Evolutionary conservation across 2,797 vertebrate species (phyloP), one percentile per base, ranked within the genome.

Genomic region (Eulemur coronatus): DNA sequence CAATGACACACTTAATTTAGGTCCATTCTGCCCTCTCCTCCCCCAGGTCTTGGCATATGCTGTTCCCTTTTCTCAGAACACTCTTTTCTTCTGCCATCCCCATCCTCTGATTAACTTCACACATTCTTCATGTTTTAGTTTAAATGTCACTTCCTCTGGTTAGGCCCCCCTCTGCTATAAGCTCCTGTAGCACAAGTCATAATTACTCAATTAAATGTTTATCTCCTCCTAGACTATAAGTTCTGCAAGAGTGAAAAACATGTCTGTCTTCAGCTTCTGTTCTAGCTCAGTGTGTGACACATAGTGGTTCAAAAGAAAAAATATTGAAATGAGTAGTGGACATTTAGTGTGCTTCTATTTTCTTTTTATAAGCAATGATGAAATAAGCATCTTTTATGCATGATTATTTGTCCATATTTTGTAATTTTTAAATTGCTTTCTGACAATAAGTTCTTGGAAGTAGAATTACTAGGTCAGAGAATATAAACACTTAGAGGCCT

Each of bases 391-490:
- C 7, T 85, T 59, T 61, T 59, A n/a, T 6, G 14, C 38, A 46
- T 28, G 70, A 61, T 63, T 75, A 52, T 73, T 63, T 76, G 84
- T 61, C 55, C n/a, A 9, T 11, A 15, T 46, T 93, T 80, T 84
- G 76, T 46, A 92, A 92, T 52, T 95, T 82, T 50, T 59, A 50
- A 93, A 46, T 76, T 70, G 79, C 48, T 69, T 89, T 87, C 52
- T 61, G 59, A 61, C 0, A 43, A 94, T 55, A 81, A 73, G 26
- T 95, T 97, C 89, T 80, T 94, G 73, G 67, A 94, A 95, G 78
- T 63, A 94, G 69, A 89, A 78, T 84, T 86, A 67, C 33, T 85
- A 52, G 61, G 93, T 92, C 78, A 94, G 55, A 91, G 61, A 7
- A 41, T 35, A 69, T 55, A 94, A 95, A 82, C 78, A 93, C 43